Percentiles rank a stretch among this genome's conserved stretches.
Evolutionary conservation across 2,113 vertebrate genomes (phyloP).

Genomic region (Lates calcarifer): DNA sequence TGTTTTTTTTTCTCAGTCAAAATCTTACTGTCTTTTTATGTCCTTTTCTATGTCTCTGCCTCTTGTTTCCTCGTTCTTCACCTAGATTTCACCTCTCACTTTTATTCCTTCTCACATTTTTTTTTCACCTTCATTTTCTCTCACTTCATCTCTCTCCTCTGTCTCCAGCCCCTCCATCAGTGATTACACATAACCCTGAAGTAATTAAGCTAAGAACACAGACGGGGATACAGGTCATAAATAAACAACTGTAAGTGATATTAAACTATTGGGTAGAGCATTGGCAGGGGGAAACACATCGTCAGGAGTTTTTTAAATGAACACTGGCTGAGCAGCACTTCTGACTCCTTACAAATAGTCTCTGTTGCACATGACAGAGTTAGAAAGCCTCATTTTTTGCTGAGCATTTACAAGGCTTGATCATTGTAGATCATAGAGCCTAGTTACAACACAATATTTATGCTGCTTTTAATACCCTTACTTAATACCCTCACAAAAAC

Average conservation of each 20-base stretch:
- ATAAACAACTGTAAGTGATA: constrained; percentile 71
- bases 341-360: constrained; percentile 23
- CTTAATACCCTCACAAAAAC: not conserved
- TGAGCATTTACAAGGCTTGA: not conserved
- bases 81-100: not conserved
- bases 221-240: constrained; percentile 57
- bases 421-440: not conserved
- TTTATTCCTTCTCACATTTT: not conserved
- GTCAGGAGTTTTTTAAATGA: constrained; percentile 62
- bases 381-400: not conserved
- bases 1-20: not conserved
- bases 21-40: not conserved
- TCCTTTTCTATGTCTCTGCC: not conserved
- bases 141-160: constrained; percentile 24
- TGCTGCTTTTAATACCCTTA: not conserved
- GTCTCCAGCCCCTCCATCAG: constrained; percentile 48
- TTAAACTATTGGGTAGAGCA: constrained; percentile 52
- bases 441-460: not conserved
- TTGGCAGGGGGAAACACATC: constrained; percentile 61
- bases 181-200: constrained; percentile 53
- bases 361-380: constrained; percentile 7
- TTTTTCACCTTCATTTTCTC: constrained; percentile 19
- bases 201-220: constrained; percentile 74
- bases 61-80: not conserved
- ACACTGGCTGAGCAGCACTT: constrained; percentile 46